Conservation (phyloP, 2,797 vertebrate species). For the Myotis pilosus region DNA sequence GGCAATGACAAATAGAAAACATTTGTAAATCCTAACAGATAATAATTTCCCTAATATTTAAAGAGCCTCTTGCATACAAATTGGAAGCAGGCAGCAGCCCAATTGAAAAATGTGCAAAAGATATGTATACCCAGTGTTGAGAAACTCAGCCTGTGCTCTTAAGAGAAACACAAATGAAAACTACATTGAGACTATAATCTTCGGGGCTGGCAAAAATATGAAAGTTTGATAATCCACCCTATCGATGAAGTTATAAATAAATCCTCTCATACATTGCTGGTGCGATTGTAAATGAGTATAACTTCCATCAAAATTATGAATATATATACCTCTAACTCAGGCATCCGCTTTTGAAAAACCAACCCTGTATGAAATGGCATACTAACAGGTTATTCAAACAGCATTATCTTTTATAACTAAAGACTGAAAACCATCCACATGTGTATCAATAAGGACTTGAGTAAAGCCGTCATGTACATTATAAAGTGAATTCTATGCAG, state of each 20-base stretch:
- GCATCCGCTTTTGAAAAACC: not conserved
- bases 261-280: not conserved
- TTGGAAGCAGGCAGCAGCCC: not conserved
- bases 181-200: not conserved
- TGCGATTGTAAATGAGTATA: not conserved
- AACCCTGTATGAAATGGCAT: not conserved
- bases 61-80: not conserved
- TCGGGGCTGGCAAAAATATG: not conserved
- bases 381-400: not conserved
- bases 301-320: not conserved
- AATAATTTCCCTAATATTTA: not conserved
- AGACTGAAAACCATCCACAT: not conserved
- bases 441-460: not conserved
- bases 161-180: conserved; percentile 23
- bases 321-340: not conserved
- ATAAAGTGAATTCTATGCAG: not conserved
- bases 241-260: not conserved
- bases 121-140: not conserved
- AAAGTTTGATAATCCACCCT: not conserved
- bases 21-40: not conserved
- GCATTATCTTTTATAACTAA: not conserved
- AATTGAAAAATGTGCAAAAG: not conserved
- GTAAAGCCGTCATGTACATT: not conserved
- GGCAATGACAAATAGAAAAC: not conserved
- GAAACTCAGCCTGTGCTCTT: not conserved